Percentiles rank a stretch among this genome's conserved stretches.
These are phyloP conservation scores for Prunella strophiata DNA, from an alignment of 2,797 vertebrate genomes.

Conservation along the genomic window DNA sequence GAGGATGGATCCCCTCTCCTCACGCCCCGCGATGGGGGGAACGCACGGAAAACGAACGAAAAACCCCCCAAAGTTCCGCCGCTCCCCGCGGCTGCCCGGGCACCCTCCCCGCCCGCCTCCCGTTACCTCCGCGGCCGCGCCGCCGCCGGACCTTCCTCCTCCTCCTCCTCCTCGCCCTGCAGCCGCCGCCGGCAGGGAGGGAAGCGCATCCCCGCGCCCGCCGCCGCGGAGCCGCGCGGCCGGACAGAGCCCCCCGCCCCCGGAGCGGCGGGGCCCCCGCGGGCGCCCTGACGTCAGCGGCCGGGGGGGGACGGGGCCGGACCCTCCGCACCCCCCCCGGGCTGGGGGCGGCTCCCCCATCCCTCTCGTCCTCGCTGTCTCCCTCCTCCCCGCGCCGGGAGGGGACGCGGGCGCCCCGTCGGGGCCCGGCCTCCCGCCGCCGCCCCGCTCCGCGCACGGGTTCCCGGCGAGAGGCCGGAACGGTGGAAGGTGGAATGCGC, in stretches of 20 bases:
- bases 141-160: neutral
- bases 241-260: neutral
- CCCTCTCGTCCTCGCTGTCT: neutral
- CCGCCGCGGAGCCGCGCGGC: neutral
- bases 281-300: constrained; percentile 4
- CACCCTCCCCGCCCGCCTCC: neutral
- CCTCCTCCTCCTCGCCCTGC: neutral
- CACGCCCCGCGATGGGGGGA: too few relatives aligned
- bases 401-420: neutral
- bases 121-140: neutral
- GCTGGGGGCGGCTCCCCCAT: neutral
- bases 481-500: neutral
- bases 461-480: neutral
- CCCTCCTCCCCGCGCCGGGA: neutral
- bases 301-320: neutral
- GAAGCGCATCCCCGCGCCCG: neutral
- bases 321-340: neutral
- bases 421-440: constrained; percentile 49
- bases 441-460: neutral
- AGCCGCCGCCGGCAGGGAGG: neutral
- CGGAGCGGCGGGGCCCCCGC: neutral
- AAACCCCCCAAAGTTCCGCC: neutral
- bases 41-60: neutral
- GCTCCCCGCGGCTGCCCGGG: neutral
- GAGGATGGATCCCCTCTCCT: too few relatives aligned